Evolutionary conservation across 2,113 vertebrate genomes (phyloP).

Genomic region (Nematolebias whitei): DNA sequence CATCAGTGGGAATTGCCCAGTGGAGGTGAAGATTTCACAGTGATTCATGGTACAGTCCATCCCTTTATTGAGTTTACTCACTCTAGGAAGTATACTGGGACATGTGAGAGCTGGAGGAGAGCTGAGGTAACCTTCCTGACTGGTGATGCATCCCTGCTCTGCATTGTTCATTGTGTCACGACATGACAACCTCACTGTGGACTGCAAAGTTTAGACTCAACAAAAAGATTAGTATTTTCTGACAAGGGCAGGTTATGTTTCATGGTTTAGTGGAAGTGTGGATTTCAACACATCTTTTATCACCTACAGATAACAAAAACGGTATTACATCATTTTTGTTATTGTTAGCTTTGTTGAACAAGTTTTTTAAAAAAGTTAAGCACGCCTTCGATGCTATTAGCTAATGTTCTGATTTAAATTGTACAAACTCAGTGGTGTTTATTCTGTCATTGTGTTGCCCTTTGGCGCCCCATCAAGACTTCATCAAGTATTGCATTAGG

Average conservation of each 20-base stretch:
- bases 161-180: constrained; percentile 70
- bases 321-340: constrained; percentile 7
- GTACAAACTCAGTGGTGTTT: constrained; percentile 1
- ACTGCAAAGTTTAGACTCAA: constrained; percentile 24
- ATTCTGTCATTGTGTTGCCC: constrained; percentile 21
- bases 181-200: constrained; percentile 47
- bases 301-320: constrained; percentile 9
- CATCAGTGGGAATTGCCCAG: constrained; percentile 57
- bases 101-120: constrained; percentile 67
- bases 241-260: constrained; percentile 43
- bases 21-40: constrained; percentile 67
- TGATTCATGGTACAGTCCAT: constrained; percentile 63
- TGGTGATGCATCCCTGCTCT: constrained; percentile 57
- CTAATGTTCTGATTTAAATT: not conserved
- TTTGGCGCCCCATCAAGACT: constrained; percentile 54
- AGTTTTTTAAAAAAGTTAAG: not conserved
- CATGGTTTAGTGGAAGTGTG: constrained; percentile 35
- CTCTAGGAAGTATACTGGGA: constrained; percentile 67
- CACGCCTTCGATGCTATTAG: not conserved
- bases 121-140: constrained; percentile 68
- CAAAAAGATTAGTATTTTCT: constrained; percentile 58
- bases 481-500: constrained; percentile 29
- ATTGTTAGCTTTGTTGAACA: constrained; percentile 12
- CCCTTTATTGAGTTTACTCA: constrained; percentile 61
- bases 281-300: constrained; percentile 39